Evolutionary conservation across 2,113 vertebrate genomes (phyloP).

Genomic region (Carettochelys insculpta): DNA sequence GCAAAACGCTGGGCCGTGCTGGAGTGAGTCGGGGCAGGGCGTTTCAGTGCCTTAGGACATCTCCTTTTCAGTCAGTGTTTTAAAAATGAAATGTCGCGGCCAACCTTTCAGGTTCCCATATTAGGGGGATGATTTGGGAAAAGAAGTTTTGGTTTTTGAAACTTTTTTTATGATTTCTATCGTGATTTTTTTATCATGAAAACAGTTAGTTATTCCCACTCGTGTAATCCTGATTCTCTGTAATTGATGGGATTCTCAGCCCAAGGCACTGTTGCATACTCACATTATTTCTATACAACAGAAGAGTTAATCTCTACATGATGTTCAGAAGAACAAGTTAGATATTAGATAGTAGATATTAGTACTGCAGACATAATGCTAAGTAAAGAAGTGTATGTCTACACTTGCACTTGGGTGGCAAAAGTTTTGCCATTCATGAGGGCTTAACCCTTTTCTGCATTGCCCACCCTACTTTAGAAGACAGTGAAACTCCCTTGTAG

Average conservation of each 20-base stretch:
- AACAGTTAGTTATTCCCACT: not conserved
- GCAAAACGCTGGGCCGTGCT: not conserved
- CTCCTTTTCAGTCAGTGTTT: not conserved
- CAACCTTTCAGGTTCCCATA: not conserved
- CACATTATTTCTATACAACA: too few relatives aligned
- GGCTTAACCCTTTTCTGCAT: too few relatives aligned
- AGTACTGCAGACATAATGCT: accelerated
- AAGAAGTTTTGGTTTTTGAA: too few relatives aligned
- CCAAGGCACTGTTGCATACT: not conserved
- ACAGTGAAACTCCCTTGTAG: too few relatives aligned
- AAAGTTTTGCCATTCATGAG: too few relatives aligned
- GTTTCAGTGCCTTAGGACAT: too few relatives aligned
- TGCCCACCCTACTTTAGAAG: too few relatives aligned
- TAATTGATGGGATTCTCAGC: not conserved
- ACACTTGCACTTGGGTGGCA: too few relatives aligned
- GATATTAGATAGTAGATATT: too few relatives aligned
- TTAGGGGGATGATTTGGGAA: not conserved
- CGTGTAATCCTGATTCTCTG: not conserved
- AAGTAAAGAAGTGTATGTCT: too few relatives aligned
- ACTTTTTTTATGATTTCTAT: too few relatives aligned
- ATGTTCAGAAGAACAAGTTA: not conserved
- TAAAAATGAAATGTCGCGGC: not conserved
- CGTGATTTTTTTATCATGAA: not conserved
- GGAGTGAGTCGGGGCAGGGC: not conserved
- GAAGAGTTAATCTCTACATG: not conserved